Evolutionary conservation across 2,888 invertebrate genomes (phyloP), one percentile per base, ranked within the genome.

Genomic region (Prosopocoilus inquinatus): DNA sequence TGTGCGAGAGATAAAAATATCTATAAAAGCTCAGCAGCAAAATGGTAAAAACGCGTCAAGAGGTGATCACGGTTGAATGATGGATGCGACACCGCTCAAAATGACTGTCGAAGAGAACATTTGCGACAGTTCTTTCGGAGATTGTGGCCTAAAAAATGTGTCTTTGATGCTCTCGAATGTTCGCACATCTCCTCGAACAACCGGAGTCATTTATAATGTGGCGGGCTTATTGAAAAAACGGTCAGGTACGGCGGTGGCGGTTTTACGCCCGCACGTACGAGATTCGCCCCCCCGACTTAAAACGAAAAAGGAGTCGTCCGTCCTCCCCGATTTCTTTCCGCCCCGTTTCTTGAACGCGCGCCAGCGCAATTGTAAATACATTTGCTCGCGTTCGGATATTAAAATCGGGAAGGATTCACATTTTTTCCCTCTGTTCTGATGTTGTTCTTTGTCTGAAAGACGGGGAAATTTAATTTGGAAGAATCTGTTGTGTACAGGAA

Each of bases 111-210:
- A 63, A 56, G 57, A 52, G 59, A 63, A 58, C 63, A 58, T 63
- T 63, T 61, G 59, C 61, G 53, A 56, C 20, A 51, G 60, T 56
- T 60, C 59, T 62, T 57, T 55, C 53, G 47, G 54, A 35, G 47
- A 53, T 53, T 50, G 51, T 51, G 48, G 49, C 50, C 54, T 36
- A 62, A 62, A 59, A 62, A 62, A 62, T 63, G 63, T 63, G 63
- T 63, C 63, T 61, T 63, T 63, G 63, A 63, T 63, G 61, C 60
- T 61, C 59, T 58, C 55, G 51, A 61, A 63, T 61, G 63, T 61
- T 63, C 63, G 60, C 63, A 63, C 63, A 59, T 63, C 60, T 60
- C 56, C 53, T 48, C 51, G 59, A 56, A 54, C 57, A 59, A 53
- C 58, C 49, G 47, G 49, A 61, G 59, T 58, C 59, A 61, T 63